Evolutionary conservation across 2,797 vertebrate species (phyloP).

Genomic region (Adelosebastes latens): DNA sequence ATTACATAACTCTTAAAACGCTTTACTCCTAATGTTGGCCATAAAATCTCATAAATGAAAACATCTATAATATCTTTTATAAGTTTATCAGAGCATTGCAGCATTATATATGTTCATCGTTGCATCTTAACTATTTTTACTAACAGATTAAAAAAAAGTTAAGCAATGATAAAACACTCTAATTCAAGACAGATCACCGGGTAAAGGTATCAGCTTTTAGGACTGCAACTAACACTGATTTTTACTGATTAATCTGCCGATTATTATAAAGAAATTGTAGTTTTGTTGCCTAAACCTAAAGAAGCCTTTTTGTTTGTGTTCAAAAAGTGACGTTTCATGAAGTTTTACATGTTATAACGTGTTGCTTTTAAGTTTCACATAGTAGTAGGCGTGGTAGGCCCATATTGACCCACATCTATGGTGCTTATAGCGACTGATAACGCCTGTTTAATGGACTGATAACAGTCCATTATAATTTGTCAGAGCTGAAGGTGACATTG

Average conservation of each 20-base stretch:
- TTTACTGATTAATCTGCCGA: neutral
- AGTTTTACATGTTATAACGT: no score
- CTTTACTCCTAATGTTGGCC: no score
- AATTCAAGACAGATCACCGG: neutral
- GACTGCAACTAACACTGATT: neutral
- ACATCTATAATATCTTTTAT: neutral
- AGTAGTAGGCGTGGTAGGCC: accelerated
- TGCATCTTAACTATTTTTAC: neutral
- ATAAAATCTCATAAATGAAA: neutral
- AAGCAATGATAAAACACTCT: neutral
- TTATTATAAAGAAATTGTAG: neutral
- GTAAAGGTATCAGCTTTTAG: neutral
- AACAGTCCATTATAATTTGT: no score
- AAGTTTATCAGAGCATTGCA: neutral
- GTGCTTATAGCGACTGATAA: no score
- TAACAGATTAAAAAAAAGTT: neutral
- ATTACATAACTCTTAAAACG: no score
- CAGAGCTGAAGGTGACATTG: no score
- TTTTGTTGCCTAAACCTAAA: no score
- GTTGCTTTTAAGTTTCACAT: no score
- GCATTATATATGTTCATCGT: neutral
- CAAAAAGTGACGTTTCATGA: no score
- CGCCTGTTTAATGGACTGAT: no score
- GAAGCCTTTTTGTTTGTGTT: no score
- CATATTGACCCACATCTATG: no score